phyloP scores from a whole-genome alignment of 2,113 vertebrate species.

The rat (Rattus norvegicus) region DNA sequence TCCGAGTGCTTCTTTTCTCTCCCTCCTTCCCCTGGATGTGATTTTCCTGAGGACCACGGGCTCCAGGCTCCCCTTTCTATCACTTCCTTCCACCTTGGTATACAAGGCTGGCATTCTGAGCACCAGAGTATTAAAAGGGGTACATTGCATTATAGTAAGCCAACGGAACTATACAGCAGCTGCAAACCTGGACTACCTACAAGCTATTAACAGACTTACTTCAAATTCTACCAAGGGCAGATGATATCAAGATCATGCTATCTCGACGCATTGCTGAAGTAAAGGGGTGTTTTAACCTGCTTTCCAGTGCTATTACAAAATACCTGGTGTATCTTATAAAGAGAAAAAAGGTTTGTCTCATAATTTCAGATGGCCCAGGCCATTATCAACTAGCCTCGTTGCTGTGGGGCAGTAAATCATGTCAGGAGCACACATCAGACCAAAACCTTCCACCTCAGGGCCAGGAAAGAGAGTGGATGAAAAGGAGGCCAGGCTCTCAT shows the following conservation, averaged over 20 bases:
- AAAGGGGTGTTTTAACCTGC: not conserved
- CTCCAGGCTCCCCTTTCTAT: not conserved
- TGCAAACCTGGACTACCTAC: not conserved
- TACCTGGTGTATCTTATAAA: not conserved
- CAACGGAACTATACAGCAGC: rapidly evolving
- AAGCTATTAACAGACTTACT: not conserved
- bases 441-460: not conserved
- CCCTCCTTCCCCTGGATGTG: not conserved
- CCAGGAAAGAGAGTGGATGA: not conserved
- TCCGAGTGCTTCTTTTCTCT: not conserved
- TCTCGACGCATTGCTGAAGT: not conserved
- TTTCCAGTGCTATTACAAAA: not conserved
- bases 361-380: not conserved
- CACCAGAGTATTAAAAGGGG: not conserved
- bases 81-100: not conserved
- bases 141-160: not conserved
- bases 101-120: not conserved
- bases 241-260: not conserved
- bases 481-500: not conserved
- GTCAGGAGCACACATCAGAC: no score
- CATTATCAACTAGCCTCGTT: not conserved
- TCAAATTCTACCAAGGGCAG: not conserved
- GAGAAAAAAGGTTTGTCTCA: not conserved
- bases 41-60: no score
- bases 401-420: not conserved